phyloP scores from a whole-genome alignment of 1,140 invertebrate species.

The Anagrus nilaparvatae region DNA sequence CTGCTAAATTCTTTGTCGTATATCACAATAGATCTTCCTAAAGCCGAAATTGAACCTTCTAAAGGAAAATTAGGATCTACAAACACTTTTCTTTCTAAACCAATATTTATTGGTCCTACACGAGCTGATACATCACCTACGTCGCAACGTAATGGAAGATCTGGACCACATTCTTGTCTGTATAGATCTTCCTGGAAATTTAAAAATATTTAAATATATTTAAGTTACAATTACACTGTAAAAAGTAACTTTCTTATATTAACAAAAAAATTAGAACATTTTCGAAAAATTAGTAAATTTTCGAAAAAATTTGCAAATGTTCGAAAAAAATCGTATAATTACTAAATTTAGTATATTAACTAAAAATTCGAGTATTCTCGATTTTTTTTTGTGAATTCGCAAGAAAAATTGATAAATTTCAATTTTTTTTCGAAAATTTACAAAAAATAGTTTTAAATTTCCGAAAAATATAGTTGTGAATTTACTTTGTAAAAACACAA shows the following conservation, averaged over 20 bases:
- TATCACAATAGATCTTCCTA: slow-evolving; percentile 79
- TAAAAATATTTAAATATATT: slow-evolving; percentile 10
- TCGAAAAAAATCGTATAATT: too few species aligned
- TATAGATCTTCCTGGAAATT: slow-evolving; percentile 66
- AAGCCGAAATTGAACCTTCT: slow-evolving; percentile 60
- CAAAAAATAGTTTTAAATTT: too few species aligned
- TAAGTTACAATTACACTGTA: too few species aligned
- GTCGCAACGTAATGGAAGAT: slow-evolving; percentile 82
- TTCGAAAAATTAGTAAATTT: too few species aligned
- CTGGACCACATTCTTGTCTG: slow-evolving; percentile 70
- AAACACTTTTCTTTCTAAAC: slow-evolving; percentile 64
- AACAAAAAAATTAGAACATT: too few species aligned
- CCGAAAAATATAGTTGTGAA: not conserved
- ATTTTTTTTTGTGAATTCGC: too few species aligned
- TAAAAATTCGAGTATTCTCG: too few species aligned
- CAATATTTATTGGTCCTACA: slow-evolving; percentile 74
- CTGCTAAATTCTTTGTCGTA: slow-evolving; percentile 60
- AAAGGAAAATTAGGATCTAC: slow-evolving; percentile 83
- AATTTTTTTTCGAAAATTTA: too few species aligned
- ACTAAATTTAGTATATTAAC: too few species aligned
- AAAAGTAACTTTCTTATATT: too few species aligned
- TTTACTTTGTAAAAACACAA: not conserved
- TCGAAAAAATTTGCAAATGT: too few species aligned
- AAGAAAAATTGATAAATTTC: too few species aligned
- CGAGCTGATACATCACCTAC: slow-evolving; percentile 85